These are phyloP conservation scores for Andrena haemorrhoa DNA, from an alignment of 2,888 invertebrate genomes.

Conservation along the genomic window DNA sequence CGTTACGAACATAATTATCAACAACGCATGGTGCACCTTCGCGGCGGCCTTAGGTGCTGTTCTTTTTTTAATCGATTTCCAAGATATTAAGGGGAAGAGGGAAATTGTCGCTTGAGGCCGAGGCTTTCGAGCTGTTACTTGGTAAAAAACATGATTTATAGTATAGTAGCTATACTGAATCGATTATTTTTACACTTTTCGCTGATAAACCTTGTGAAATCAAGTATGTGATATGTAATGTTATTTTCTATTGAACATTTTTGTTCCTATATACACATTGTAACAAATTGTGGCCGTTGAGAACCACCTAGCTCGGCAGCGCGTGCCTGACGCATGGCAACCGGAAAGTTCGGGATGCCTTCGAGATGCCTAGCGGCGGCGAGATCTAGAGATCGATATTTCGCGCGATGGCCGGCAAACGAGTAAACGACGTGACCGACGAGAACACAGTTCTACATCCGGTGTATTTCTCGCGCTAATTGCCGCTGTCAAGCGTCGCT, in stretches of 20 bases:
- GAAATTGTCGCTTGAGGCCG: background rate
- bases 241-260: conserved; percentile 56
- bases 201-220: conserved; percentile 42
- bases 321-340: no score
- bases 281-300: conserved; percentile 31
- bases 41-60: conserved; percentile 1
- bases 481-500: no score
- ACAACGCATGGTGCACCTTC: conserved; percentile 38
- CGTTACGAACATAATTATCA: conserved; percentile 3
- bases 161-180: background rate
- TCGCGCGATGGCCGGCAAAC: no score
- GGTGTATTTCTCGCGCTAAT: no score
- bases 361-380: no score
- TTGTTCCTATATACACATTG: conserved; percentile 50
- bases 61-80: conserved; percentile 1
- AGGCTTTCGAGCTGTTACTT: background rate
- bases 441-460: no score
- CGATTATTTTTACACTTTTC: conserved; percentile 33
- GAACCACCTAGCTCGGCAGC: no score
- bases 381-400: no score
- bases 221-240: conserved; percentile 50
- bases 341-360: no score
- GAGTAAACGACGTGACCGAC: no score
- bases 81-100: background rate
- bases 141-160: conserved; percentile 1